Base-by-base conservation (phyloP, 2,797 vertebrate species). In the Chaetodon trifasciatus region DNA sequence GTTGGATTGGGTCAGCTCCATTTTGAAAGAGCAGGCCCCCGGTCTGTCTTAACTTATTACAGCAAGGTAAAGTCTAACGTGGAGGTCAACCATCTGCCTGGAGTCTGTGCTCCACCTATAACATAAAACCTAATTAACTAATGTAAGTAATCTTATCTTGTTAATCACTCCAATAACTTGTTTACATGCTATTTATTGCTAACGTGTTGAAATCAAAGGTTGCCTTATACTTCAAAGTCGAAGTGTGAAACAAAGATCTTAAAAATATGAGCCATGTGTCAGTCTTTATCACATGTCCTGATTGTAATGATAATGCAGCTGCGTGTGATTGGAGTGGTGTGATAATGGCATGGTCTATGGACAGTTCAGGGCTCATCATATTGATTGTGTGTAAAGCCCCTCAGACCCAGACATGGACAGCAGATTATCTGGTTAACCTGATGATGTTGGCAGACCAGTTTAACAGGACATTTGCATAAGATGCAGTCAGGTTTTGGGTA, bases 401-500 rank as follows among this genome's bases (percentile, higher is more conserved):
- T 78, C 58, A 68, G 65, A 86, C 37, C 39, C 84, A 88, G 83
- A 89, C 90, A 77, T 11, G 35, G 47, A 83, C 69, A 87, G 81
- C 81, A 90, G 93, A 94, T 95, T 95, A 94, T 86, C 80, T 88
- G 83, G 91, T 93, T 94, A 91, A 89, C 88, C 73, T 92, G 84
- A 93, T 86, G 80, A 62, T 70, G 72, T 58, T 63, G 57, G 50
- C 32, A 62, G 74, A 71, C 65, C 13, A 42, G 35, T 91, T 91
- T 76, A 83, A 80, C 52, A 24, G 53, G 82, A 83, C 81, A 89
- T 91, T 79, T 86, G 80, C 70, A 65, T 84, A 75, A 81, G 92
- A 89, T 77, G 63, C 82, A 91, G 93, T 91, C 85, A 35, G 66
- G 80, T 74, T 88, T 86, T 83, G 49, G 50, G 73, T 66, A 74